These are phyloP conservation scores for Baronia brevicornis DNA, from an alignment of 2,888 invertebrate genomes.

Conservation along the genomic window DNA sequence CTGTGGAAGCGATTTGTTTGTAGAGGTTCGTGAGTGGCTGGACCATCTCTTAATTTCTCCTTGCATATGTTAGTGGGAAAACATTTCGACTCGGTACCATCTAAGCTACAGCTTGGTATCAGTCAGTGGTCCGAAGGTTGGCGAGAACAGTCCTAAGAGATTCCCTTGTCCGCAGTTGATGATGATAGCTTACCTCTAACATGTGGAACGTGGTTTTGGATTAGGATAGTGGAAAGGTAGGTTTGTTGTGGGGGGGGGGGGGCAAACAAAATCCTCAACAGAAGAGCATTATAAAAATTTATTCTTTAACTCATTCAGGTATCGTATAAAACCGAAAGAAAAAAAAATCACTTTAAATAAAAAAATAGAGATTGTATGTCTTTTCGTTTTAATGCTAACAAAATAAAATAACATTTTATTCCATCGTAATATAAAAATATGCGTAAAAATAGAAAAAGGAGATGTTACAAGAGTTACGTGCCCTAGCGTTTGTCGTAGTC, in stretches of 20 bases:
- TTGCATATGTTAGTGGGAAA: too few relatives aligned
- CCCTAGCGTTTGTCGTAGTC: constrained; percentile 26
- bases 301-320: constrained; percentile 61
- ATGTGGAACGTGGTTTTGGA: too few relatives aligned
- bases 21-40: too few relatives aligned
- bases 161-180: too few relatives aligned
- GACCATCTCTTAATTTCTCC: too few relatives aligned
- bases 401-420: constrained; percentile 74
- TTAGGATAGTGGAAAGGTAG: constrained; percentile 12
- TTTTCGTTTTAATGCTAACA: constrained; percentile 75
- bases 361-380: constrained; percentile 70
- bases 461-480: constrained; percentile 41
- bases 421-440: constrained; percentile 73
- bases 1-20: too few relatives aligned
- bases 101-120: too few relatives aligned
- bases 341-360: constrained; percentile 45
- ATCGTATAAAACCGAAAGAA: constrained; percentile 39
- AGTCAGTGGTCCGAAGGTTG: too few relatives aligned
- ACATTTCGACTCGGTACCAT: too few relatives aligned
- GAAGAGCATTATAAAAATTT: constrained; percentile 72
- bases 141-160: too few relatives aligned
- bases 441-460: constrained; percentile 67
- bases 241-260: too few relatives aligned
- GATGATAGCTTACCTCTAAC: too few relatives aligned
- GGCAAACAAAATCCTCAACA: constrained; percentile 42